These are phyloP conservation scores for Aphelenchoides fujianensis DNA, from an alignment of 1,140 invertebrate species.

Conservation along the genomic window DNA sequence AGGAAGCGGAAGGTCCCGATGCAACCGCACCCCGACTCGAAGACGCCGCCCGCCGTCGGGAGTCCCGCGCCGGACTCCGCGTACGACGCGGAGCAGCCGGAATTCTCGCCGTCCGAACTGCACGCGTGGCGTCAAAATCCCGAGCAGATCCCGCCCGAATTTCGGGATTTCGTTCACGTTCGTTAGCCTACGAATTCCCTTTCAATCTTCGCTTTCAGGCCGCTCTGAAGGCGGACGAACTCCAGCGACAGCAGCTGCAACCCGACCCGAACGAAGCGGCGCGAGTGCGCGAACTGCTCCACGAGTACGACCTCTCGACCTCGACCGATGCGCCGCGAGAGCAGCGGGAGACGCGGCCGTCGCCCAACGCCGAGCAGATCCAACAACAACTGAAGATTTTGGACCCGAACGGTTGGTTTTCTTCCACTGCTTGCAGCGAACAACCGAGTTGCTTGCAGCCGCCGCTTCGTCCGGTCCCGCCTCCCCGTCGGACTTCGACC, in stretches of 20 bases:
- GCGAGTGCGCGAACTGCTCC: constrained; percentile 30
- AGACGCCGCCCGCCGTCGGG: background rate
- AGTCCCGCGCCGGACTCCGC: background rate
- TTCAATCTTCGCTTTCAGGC: background rate
- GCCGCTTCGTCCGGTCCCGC: background rate
- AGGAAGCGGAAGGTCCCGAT: constrained; percentile 1
- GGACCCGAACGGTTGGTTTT: background rate
- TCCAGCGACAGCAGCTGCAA: background rate
- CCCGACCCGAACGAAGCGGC: constrained; percentile 27
- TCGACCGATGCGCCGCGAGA: constrained; percentile 7
- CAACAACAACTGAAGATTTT: background rate
- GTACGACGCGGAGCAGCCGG: background rate
- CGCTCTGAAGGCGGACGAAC: background rate
- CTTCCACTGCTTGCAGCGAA: background rate
- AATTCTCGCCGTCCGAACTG: background rate
- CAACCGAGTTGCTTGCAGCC: background rate
- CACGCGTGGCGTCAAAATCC: background rate
- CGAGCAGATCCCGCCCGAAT: constrained; percentile 6
- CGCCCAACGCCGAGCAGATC: background rate
- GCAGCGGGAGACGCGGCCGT: constrained; percentile 19
- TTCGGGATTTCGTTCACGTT: background rate
- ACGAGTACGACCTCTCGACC: constrained; percentile 30
- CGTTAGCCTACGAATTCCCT: background rate
- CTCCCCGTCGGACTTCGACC: background rate
- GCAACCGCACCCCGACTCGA: background rate